Percentiles rank a stretch among this genome's conserved stretches.
Evolutionary conservation across 2,888 invertebrate species (phyloP).

Genomic region (Sminthurides aquaticus): DNA sequence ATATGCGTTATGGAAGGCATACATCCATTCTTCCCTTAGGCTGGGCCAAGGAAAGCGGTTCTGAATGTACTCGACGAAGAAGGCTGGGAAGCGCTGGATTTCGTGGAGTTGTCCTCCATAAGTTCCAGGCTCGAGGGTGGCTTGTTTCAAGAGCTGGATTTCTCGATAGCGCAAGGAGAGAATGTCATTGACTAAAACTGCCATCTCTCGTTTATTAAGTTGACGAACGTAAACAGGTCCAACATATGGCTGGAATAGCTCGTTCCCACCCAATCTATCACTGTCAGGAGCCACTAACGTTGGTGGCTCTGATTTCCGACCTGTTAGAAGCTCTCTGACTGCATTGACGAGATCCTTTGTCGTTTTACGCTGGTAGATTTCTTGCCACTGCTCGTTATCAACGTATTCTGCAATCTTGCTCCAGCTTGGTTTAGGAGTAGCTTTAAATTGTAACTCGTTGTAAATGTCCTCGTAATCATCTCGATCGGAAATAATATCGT

Average conservation of each 20-base stretch:
- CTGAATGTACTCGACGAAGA: slow-evolving; percentile 19
- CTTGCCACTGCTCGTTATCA: slow-evolving; percentile 53
- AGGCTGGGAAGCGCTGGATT: slow-evolving; percentile 21
- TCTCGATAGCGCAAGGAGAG: background rate
- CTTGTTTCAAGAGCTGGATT: background rate
- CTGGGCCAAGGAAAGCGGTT: slow-evolving; percentile 17
- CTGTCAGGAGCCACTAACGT: background rate
- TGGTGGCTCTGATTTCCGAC: slow-evolving; percentile 6
- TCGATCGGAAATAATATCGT: slow-evolving; percentile 22
- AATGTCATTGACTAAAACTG: background rate
- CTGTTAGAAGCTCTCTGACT: slow-evolving; percentile 48
- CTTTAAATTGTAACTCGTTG: slow-evolving; percentile 18
- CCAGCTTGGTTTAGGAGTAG: slow-evolving; percentile 32
- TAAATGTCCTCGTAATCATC: slow-evolving; percentile 14
- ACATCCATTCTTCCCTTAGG: slow-evolving; percentile 28
- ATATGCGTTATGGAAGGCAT: slow-evolving; percentile 25
- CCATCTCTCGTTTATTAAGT: background rate
- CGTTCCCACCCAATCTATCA: background rate
- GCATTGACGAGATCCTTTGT: slow-evolving; percentile 51
- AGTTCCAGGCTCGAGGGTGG: background rate
- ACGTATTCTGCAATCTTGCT: slow-evolving; percentile 49
- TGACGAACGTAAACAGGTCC: background rate
- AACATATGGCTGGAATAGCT: background rate
- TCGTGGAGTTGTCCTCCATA: background rate
- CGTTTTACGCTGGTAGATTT: slow-evolving; percentile 49